A percentile compares a stretch with the other conserved stretches of the same genome.
Conservation (phyloP, 2,888 invertebrate species). For the Patella depressa region DNA sequence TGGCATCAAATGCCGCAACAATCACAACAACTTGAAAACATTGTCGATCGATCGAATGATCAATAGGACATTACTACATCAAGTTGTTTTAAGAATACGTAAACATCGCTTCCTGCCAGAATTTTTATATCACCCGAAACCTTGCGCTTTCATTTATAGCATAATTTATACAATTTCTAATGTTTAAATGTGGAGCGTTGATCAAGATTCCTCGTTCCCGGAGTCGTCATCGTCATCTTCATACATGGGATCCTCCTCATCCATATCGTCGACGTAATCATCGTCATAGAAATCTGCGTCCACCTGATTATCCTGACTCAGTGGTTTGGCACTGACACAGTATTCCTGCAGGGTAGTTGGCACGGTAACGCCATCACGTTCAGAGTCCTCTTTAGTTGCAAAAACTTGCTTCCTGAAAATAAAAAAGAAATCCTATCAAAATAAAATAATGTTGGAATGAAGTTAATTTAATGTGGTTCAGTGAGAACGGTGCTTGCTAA, state of each 20-base stretch:
- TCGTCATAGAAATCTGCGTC: conserved; percentile 63
- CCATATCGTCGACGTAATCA: conserved; percentile 58
- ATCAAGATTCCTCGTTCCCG: conserved; percentile 64
- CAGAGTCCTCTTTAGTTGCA: conserved; percentile 93
- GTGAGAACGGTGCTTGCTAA: no score
- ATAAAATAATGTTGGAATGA: background rate
- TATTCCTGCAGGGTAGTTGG: conserved; percentile 98
- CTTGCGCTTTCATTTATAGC: conserved; percentile 87
- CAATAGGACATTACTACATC: no score
- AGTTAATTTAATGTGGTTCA: no score
- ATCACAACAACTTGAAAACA: conserved; percentile 51
- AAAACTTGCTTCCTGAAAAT: conserved; percentile 91
- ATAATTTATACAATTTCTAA: conserved; percentile 27
- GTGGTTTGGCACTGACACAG: conserved; percentile 89
- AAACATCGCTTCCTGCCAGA: conserved; percentile 41
- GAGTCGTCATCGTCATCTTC: conserved; percentile 64
- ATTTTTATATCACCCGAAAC: conserved; percentile 79
- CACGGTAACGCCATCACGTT: conserved; percentile 95
- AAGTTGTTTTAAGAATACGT: conserved; percentile 33
- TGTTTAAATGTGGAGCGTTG: conserved; percentile 16
- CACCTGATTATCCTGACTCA: conserved; percentile 54
- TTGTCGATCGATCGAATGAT: conserved; percentile 47
- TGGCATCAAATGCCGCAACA: conserved; percentile 45
- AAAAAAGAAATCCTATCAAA: background rate
- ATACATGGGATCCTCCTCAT: conserved; percentile 57